Evolutionary conservation across 2,888 invertebrate species (phyloP).

Genomic region (Lordiphosa andalusiaca): DNA sequence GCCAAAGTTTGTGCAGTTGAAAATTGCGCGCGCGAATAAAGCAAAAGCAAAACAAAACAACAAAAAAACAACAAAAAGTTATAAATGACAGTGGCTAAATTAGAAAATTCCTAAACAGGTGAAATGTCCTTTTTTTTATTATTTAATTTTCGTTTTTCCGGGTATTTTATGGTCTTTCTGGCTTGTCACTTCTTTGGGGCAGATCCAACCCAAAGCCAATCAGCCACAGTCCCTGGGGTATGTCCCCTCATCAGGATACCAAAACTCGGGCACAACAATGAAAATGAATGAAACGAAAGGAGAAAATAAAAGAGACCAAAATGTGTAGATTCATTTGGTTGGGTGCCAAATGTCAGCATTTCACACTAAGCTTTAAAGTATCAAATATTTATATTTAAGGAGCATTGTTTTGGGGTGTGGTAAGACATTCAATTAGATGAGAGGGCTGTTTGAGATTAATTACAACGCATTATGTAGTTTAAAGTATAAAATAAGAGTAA

Average conservation of each 20-base stretch:
- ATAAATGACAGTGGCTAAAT: constrained; percentile 64
- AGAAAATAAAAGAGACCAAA: constrained; percentile 18
- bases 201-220: constrained; percentile 55
- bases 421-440: too few relatives aligned
- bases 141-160: constrained; percentile 3
- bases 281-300: constrained; percentile 1
- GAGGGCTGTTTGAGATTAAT: too few relatives aligned
- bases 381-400: too few relatives aligned
- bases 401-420: too few relatives aligned
- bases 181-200: constrained; percentile 1
- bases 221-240: constrained; percentile 47
- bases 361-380: too few relatives aligned
- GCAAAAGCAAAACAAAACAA: constrained; percentile 13
- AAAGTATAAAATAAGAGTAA: too few relatives aligned
- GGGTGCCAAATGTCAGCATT: constrained; percentile 26
- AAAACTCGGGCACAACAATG: constrained; percentile 33
- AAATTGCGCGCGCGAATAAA: constrained; percentile 25
- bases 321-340: constrained; percentile 28
- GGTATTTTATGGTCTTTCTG: constrained; percentile 1
- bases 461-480: too few relatives aligned
- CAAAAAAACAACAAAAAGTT: constrained; percentile 6
- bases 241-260: constrained; percentile 42
- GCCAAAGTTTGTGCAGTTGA: constrained; percentile 48
- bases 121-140: constrained; percentile 2
- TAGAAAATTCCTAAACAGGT: constrained; percentile 37